Evolutionary conservation across 2,888 invertebrate genomes (phyloP).

Genomic region (Hirtodrosophila alboralis): DNA sequence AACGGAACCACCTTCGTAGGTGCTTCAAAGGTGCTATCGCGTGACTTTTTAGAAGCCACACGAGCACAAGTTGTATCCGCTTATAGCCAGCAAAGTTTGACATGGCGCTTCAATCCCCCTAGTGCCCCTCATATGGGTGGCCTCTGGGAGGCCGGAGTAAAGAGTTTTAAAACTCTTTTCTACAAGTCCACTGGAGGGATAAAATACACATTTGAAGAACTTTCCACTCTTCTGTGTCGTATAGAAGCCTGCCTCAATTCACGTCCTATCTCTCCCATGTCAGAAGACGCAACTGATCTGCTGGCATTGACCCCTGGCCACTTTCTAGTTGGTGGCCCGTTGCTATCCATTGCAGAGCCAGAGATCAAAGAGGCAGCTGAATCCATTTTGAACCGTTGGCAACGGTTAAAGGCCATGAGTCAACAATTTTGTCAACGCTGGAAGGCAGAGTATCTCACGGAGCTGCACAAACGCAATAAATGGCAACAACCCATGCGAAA

Average conservation of each 20-base stretch:
- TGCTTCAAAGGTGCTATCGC: neutral
- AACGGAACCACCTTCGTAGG: too few relatives aligned
- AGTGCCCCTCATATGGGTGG: slow-evolving; percentile 1
- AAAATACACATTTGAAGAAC: slow-evolving; percentile 3
- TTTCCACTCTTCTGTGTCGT: neutral
- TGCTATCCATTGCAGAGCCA: too few relatives aligned
- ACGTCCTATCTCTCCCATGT: slow-evolving; percentile 7
- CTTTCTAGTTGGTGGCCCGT: slow-evolving; percentile 5
- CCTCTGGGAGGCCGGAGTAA: slow-evolving; percentile 1
- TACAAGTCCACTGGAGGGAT: neutral
- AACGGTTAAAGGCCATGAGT: slow-evolving; percentile 7
- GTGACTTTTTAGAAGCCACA: neutral
- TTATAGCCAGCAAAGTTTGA: too few relatives aligned
- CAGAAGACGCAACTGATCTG: slow-evolving; percentile 10
- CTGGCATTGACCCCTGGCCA: slow-evolving; percentile 10
- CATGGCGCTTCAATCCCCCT: neutral
- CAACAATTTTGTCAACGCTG: slow-evolving; percentile 18
- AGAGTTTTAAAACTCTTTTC: slow-evolving; percentile 1
- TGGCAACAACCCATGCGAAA: too few relatives aligned
- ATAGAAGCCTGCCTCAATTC: slow-evolving; percentile 22
- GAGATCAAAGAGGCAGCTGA: too few relatives aligned
- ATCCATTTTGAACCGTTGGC: slow-evolving; percentile 12
- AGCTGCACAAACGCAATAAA: too few relatives aligned
- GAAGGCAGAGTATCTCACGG: slow-evolving; percentile 14
- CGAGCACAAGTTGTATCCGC: too few relatives aligned